Base-by-base conservation (phyloP, 2,797 vertebrate genomes). In the Fistularia tabacaria region DNA sequence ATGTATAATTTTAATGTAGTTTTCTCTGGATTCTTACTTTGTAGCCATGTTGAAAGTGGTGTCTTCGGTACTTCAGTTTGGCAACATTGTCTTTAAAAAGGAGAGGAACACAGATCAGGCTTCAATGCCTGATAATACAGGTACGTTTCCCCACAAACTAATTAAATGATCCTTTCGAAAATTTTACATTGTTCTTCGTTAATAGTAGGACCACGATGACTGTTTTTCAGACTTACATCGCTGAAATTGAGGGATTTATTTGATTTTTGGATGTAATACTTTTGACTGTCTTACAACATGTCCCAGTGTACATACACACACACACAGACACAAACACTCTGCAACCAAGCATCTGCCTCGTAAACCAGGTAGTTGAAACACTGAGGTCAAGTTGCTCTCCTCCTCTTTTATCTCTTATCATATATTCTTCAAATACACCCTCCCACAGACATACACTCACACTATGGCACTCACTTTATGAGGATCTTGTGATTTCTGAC, bases 61-160 rank as follows among this genome's bases (percentile, higher is more conserved):
- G 10, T 99, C 96, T 9, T 93, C 96, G 0, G 96, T 98, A 71
- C 91, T 99, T 12, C 97, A 99, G 62, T 99, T 98, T 83, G 97
- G 97, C n/a, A 99, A 99, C 83, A 92, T 99, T 52, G 80, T 93
- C 72, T 99, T 99, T 57, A 99, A 99, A 84, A 99, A 99, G 79
- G 97, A 99, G 82, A 94, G 97, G 73, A 99, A 99, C 85, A 94
- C 94, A 0, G 97, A 99, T 54, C 97, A 99, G 79, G 95, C 97
- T 13, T 98, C 97, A 6, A 98, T 99, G 97, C 97, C 97, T 0
- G 97, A 99, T 86, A 98, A 99, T 62, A 99, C 97, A 57, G 94
- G 97, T 98, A 82, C 14, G 44, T 51, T 14, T 49, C 49, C 41
- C 10, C 48, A 15, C 6, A 10, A 6, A 10, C 2, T 42, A 3